Evolutionary conservation across 53 echinoderm and acorn worm species (phyloP), one percentile per base, ranked within the genome.

Genomic region (Luidia sarsii): DNA sequence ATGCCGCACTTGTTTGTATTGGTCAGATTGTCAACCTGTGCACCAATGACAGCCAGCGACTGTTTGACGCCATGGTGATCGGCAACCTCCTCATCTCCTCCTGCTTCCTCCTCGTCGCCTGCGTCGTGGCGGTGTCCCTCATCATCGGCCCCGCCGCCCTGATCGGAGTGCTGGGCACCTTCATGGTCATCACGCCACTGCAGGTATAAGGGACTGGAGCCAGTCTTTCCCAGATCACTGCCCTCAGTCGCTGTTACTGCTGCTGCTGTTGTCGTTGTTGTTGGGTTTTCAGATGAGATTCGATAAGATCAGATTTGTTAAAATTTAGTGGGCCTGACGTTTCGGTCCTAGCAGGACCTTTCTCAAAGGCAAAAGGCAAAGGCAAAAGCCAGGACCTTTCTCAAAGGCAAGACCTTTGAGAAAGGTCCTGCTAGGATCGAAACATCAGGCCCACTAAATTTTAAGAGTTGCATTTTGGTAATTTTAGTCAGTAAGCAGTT

Each of bases 1-100:
- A n/a, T n/a, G n/a, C n/a, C n/a, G n/a, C n/a, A n/a, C n/a, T n/a
- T n/a, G n/a, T n/a, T n/a, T n/a, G n/a, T n/a, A n/a, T n/a, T n/a
- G n/a, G n/a, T n/a, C n/a, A 96, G 97, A 90, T 97, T 23, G 97
- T 97, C 22, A 97, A 97, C 71, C 64, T 97, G 14, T 94, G 93
- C 62, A 85, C 93, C 79, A 93, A 90, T 67, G 97, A 97, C 79
- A 90, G 97, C 56, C 97, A 97, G 72, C 91, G 97, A 57, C 59
- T 97, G 22, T 89, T 89, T 82, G 93, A 97, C n/a, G 87, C 75
- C 18, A 79, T 81, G 25, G 71, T 94, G 56, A 79, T 93, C 33
- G 91, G 93, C 28, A 93, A 90, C 70, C 88, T 88, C 73, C 87
- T 90, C 7, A 80, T 88, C 77, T 80, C 97, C 0, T 86, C 93